phyloP scores from a whole-genome alignment of 2,797 vertebrate genomes.

The Myoxocephalus aenaeus region DNA sequence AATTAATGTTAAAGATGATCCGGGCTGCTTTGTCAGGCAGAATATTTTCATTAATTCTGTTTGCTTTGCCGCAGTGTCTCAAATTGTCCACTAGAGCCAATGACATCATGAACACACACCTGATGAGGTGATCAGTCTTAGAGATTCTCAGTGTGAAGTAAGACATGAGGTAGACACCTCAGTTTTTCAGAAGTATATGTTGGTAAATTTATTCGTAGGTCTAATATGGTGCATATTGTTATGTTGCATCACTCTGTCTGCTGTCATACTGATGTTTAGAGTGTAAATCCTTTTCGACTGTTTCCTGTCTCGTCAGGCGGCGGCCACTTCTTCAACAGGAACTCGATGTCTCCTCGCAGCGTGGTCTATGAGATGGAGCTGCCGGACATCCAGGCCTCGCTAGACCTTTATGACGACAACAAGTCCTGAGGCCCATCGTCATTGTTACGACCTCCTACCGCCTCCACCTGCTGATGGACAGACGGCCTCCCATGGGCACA shows the following conservation, averaged over 20 bases:
- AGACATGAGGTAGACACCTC: no score
- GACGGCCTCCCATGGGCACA: background rate
- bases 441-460: conserved; percentile 42
- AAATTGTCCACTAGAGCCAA: background rate
- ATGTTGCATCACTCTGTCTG: background rate
- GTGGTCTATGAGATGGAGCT: conserved; percentile 93
- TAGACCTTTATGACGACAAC: conserved; percentile 94
- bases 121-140: background rate
- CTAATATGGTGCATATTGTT: background rate
- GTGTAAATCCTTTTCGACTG: background rate
- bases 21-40: background rate
- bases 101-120: background rate
- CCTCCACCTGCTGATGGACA: conserved; percentile 32
- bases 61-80: background rate
- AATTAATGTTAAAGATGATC: background rate
- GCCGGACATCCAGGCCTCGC: conserved; percentile 91
- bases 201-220: no score
- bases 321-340: conserved; percentile 92
- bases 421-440: conserved; percentile 89
- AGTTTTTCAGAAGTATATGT: no score
- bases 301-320: conserved; percentile 79
- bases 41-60: background rate
- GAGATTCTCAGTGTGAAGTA: no score
- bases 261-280: no score
- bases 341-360: conserved; percentile 89